Evolutionary conservation across 2,797 vertebrate species (phyloP).

Genomic region (Adelosebastes latens): DNA sequence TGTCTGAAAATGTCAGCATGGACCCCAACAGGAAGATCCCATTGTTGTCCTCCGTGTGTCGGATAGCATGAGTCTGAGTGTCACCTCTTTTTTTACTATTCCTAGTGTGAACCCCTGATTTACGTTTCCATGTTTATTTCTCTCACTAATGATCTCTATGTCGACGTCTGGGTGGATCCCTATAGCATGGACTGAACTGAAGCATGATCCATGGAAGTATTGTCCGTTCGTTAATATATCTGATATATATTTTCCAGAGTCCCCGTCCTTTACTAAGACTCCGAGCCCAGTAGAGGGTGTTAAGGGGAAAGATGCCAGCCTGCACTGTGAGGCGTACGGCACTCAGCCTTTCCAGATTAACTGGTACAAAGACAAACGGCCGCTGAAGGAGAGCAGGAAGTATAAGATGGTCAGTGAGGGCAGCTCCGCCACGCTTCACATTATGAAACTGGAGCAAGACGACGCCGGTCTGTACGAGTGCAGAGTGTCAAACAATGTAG

Average conservation of each 20-base stretch:
- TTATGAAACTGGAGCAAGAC: constrained; percentile 88
- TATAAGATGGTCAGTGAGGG: constrained; percentile 90
- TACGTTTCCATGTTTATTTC: neutral
- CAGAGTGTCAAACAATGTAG: constrained; percentile 89
- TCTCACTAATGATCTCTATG: neutral
- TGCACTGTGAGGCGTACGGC: constrained; percentile 93
- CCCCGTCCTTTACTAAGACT: constrained; percentile 91
- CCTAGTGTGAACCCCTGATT: neutral
- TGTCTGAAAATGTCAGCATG: constrained; percentile 19
- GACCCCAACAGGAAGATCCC: neutral
- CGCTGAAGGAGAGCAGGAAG: constrained; percentile 92
- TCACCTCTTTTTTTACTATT: constrained; percentile 12
- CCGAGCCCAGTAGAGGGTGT: constrained; percentile 87
- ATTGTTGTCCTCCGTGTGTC: neutral
- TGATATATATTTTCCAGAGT: constrained; percentile 84
- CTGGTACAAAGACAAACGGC: constrained; percentile 95
- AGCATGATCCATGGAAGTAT: constrained; percentile 36
- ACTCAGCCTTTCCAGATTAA: constrained; percentile 90
- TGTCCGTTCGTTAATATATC: constrained; percentile 72
- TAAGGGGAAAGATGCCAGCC: constrained; percentile 89
- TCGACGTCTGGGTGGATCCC: constrained; percentile 9
- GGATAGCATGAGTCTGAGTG: constrained; percentile 30
- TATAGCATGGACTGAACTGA: constrained; percentile 45
- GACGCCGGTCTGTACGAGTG: constrained; percentile 94
- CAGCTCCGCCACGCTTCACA: constrained; percentile 87